Percentiles rank a stretch among this genome's conserved stretches.
phyloP scores from a whole-genome alignment of 2,797 vertebrate species.

The Anguilla pacifica region DNA sequence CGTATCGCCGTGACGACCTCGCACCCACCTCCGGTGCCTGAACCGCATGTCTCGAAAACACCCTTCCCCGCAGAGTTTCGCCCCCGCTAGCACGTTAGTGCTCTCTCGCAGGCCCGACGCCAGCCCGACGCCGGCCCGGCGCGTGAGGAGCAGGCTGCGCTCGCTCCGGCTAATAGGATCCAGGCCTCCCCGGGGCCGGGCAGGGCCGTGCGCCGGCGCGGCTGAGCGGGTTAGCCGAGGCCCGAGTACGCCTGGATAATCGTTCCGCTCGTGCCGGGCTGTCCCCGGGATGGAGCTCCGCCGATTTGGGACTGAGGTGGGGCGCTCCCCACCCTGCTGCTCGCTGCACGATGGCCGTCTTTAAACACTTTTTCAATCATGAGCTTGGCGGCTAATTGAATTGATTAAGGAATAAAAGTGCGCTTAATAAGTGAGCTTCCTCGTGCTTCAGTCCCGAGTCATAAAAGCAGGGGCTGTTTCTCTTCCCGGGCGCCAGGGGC shows the following conservation, averaged over 20 bases:
- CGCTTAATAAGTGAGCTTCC: not conserved
- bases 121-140: too few species aligned
- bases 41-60: not conserved
- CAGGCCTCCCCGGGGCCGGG: constrained; percentile 17
- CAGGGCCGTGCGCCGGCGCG: constrained; percentile 36
- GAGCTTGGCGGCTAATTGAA: not conserved
- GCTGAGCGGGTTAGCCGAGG: constrained; percentile 18
- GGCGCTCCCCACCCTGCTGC: not conserved
- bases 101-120: too few species aligned
- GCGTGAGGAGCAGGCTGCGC: not conserved
- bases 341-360: not conserved
- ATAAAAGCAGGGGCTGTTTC: not conserved
- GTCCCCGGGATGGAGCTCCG: constrained; percentile 24
- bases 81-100: not conserved
- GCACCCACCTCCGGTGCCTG: not conserved
- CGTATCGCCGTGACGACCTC: not conserved
- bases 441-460: not conserved
- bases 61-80: not conserved
- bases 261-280: constrained; percentile 31
- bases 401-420: constrained; percentile 17
- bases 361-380: constrained; percentile 24
- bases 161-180: not conserved
- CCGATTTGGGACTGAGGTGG: constrained; percentile 34
- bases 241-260: constrained; percentile 36
- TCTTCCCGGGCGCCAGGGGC: not conserved